phyloP scores from a whole-genome alignment of 2,797 vertebrate species.

The Crypturellus tataupa region DNA sequence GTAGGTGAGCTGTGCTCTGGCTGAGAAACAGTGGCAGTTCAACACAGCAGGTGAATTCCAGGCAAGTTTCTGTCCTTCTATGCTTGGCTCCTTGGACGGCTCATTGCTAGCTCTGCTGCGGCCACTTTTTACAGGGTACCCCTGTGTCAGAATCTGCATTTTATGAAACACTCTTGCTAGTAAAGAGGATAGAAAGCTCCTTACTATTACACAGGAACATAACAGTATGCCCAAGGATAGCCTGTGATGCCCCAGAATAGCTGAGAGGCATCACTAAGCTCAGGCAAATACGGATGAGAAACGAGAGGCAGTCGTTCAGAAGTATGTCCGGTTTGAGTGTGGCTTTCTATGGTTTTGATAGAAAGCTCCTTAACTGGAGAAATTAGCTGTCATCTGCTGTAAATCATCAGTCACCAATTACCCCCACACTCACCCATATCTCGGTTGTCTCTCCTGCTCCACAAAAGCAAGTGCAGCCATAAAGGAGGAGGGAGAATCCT shows the following conservation, averaged over 20 bases:
- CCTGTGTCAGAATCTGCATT: not conserved
- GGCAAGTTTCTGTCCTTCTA: no score
- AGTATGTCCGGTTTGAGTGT: not conserved
- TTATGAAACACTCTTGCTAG: not conserved
- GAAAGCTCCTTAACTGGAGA: constrained; percentile 54
- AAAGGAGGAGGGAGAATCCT: not conserved
- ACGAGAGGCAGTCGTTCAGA: constrained; percentile 48
- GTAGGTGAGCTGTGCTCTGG: fast-evolving
- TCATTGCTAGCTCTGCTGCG: not conserved
- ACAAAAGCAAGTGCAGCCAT: not conserved
- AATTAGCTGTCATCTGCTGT: constrained; percentile 66
- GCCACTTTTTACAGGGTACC: not conserved
- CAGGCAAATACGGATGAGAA: constrained; percentile 25
- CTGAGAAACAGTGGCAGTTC: not conserved
- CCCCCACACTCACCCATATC: not conserved
- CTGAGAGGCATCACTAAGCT: not conserved
- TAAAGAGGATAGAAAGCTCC: not conserved
- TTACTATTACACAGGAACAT: not conserved
- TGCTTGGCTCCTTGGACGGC: not conserved
- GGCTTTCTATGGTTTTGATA: constrained; percentile 38
- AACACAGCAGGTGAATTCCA: no score
- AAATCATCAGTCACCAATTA: constrained; percentile 45
- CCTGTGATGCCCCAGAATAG: constrained; percentile 32
- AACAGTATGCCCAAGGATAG: not conserved
- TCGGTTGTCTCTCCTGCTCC: not conserved